Percentiles rank a stretch among this genome's conserved stretches.
These are phyloP conservation scores for Danionella dracula DNA, from an alignment of 2,797 vertebrate genomes.

Conservation along the genomic window DNA sequence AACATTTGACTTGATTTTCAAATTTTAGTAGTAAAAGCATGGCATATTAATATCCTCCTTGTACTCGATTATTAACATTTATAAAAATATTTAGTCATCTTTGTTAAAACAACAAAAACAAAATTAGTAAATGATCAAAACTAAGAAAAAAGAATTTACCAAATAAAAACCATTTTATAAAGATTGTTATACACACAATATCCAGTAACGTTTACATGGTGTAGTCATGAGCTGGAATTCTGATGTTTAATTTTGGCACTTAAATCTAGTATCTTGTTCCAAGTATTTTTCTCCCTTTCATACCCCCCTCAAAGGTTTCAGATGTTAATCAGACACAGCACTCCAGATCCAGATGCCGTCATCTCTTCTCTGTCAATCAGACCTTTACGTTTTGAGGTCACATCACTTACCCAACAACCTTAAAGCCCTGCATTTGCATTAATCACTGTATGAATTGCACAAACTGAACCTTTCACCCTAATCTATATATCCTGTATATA, in stretches of 20 bases:
- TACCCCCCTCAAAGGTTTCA: conserved; percentile 7
- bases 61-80: no score
- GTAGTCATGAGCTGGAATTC: conserved; percentile 21
- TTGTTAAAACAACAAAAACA: no score
- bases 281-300: not conserved
- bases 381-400: not conserved
- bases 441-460: not conserved
- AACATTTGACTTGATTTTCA: no score
- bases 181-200: no score
- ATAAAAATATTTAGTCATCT: no score
- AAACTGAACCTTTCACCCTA: conserved; percentile 9
- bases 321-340: not conserved
- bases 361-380: not conserved
- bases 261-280: not conserved
- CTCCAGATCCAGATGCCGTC: conserved; percentile 11
- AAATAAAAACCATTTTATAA: no score
- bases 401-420: not conserved
- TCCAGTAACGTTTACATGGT: conserved; percentile 13
- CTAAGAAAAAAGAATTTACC: no score
- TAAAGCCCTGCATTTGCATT: conserved; percentile 1
- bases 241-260: conserved; percentile 26
- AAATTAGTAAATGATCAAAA: no score
- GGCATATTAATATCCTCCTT: no score
- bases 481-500: conserved; percentile 6
- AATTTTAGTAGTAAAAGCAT: no score